Percentiles rank a stretch among this genome's conserved stretches.
These are phyloP conservation scores for Psilopogon haemacephalus DNA, from an alignment of 2,113 vertebrate genomes.

Conservation along the genomic window DNA sequence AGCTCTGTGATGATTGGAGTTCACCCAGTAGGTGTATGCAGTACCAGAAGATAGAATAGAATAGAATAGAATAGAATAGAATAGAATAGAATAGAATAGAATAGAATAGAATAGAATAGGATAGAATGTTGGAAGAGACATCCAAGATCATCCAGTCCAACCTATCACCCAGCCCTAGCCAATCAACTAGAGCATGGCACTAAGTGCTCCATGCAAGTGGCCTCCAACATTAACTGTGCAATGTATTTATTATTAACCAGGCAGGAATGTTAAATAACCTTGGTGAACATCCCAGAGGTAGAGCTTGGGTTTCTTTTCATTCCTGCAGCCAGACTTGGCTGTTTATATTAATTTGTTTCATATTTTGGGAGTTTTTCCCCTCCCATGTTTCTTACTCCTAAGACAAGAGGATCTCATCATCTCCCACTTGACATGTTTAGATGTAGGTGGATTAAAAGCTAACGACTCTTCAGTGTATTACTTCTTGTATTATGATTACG, in stretches of 20 bases:
- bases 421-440: neutral
- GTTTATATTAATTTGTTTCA: neutral
- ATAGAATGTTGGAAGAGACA: too few relatives aligned
- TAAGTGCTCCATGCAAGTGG: too few relatives aligned
- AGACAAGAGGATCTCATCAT: neutral
- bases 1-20: neutral
- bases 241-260: slow-evolving; percentile 51
- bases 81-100: too few relatives aligned
- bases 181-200: too few relatives aligned
- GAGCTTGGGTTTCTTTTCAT: neutral
- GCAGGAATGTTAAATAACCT: slow-evolving; percentile 39
- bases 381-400: neutral
- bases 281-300: neutral
- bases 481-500: neutral
- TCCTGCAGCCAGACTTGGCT: neutral
- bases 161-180: too few relatives aligned
- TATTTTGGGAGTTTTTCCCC: neutral
- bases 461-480: neutral
- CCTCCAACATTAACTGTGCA: slow-evolving; percentile 11
- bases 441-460: neutral
- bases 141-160: too few relatives aligned
- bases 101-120: too few relatives aligned
- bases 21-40: neutral
- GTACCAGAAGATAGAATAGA: too few relatives aligned
- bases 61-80: too few relatives aligned